A percentile compares a stretch with the other conserved stretches of the same genome.
Conservation (phyloP, 1,140 invertebrate genomes). For the Archegozetes longisetosus region DNA sequence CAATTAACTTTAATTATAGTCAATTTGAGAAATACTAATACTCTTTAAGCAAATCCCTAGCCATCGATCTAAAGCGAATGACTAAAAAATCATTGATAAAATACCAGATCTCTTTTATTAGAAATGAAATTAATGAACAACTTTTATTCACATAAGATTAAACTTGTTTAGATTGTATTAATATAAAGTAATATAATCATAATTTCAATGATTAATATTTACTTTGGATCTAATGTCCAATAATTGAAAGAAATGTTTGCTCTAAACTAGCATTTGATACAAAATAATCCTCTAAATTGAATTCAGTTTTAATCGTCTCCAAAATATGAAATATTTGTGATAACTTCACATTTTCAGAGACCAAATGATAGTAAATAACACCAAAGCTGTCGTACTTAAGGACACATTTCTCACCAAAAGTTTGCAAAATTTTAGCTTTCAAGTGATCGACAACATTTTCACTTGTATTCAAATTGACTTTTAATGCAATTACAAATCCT, state of each 20-base stretch:
- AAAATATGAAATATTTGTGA: background rate
- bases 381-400: background rate
- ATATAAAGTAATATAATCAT: no score
- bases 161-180: no score
- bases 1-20: no score
- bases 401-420: background rate
- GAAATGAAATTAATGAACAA: no score
- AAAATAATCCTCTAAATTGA: background rate
- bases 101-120: no score
- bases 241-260: background rate
- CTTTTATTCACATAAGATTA: no score
- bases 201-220: no score
- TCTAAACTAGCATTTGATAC: background rate
- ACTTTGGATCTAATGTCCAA: no score
- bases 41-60: no score
- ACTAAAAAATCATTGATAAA: no score
- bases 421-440: background rate
- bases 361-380: background rate
- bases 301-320: background rate
- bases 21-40: no score
- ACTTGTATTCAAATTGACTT: slow-evolving; percentile 11
- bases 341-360: background rate
- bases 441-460: background rate
- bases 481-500: slow-evolving; percentile 45
- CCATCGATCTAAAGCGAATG: no score